A percentile compares a stretch with the other conserved stretches of the same genome.
Conservation (phyloP, 2,797 vertebrate species). For the Acanthurus tractus region DNA sequence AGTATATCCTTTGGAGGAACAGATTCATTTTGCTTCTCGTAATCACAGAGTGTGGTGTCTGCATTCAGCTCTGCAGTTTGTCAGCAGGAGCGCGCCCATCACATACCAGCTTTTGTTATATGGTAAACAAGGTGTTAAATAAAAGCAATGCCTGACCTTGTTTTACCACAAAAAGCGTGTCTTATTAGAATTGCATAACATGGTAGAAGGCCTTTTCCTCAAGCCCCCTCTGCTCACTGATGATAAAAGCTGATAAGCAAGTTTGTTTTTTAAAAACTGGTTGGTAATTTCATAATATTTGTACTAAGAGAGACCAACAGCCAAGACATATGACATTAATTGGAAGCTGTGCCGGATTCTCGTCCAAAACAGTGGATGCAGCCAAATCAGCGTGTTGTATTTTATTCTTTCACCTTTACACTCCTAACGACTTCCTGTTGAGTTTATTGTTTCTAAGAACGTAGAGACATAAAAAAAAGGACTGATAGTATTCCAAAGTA, state of each 20-base stretch:
- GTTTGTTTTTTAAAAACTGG: conserved; percentile 60
- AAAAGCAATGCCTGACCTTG: conserved; percentile 29
- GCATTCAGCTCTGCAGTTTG: conserved; percentile 30
- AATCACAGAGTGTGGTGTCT: conserved; percentile 53
- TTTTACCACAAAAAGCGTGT: conserved; percentile 8
- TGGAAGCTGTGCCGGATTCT: conserved; percentile 20
- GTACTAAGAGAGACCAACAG: conserved; percentile 3
- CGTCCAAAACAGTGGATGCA: not conserved
- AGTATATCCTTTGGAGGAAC: conserved; percentile 45
- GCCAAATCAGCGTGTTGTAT: not conserved
- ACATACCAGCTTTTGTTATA: conserved; percentile 12
- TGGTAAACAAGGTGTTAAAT: conserved; percentile 26
- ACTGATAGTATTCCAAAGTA: conserved; percentile 4
- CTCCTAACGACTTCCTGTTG: conserved; percentile 3
- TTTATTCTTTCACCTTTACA: conserved; percentile 30
- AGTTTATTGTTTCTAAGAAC: conserved; percentile 1
- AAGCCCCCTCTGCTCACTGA: conserved; percentile 24
- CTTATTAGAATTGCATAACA: conserved; percentile 57
- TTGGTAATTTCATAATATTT: conserved; percentile 70
- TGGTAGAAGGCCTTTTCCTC: conserved; percentile 26
- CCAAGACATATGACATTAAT: conserved; percentile 35
- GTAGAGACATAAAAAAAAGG: conserved; percentile 8
- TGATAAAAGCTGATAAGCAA: conserved; percentile 53
- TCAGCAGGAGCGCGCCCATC: conserved; percentile 30
- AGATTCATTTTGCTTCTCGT: conserved; percentile 57